phyloP scores from a whole-genome alignment of 2,797 vertebrate species.

The Tachyglossus aculeatus region DNA sequence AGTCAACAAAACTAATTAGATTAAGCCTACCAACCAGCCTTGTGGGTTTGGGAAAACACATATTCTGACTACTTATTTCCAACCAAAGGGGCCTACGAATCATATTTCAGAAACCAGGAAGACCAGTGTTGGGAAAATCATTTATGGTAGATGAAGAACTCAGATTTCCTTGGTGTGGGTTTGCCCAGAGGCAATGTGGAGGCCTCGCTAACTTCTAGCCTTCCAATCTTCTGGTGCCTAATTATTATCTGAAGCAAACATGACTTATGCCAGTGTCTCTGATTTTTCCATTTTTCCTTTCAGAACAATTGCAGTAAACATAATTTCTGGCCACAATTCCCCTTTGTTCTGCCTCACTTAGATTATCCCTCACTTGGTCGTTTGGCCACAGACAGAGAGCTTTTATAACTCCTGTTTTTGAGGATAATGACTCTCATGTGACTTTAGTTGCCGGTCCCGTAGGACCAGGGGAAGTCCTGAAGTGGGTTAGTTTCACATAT shows the following conservation, averaged over 20 bases:
- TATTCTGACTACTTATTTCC: neutral
- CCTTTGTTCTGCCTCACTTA: neutral
- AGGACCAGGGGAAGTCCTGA: neutral
- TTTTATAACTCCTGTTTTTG: slow-evolving; percentile 1
- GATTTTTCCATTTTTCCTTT: slow-evolving; percentile 20
- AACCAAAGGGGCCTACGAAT: neutral
- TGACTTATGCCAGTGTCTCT: neutral
- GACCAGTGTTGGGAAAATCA: neutral
- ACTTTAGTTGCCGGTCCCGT: slow-evolving; percentile 7
- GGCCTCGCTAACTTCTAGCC: neutral
- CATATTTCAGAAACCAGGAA: neutral
- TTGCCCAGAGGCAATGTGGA: no score
- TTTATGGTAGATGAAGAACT: neutral
- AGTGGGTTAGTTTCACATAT: no score
- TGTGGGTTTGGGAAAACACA: neutral
- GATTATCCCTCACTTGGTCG: slow-evolving; percentile 10
- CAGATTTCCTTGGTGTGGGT: neutral
- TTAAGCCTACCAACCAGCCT: neutral
- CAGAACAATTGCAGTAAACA: neutral
- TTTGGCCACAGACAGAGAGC: neutral
- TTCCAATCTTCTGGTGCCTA: neutral
- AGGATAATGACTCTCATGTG: slow-evolving; percentile 12
- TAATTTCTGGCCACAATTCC: slow-evolving; percentile 2
- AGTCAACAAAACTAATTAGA: neutral
- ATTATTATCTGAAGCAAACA: neutral